phyloP scores from a whole-genome alignment of 2,113 vertebrate species.

The Mustela nigripes region DNA sequence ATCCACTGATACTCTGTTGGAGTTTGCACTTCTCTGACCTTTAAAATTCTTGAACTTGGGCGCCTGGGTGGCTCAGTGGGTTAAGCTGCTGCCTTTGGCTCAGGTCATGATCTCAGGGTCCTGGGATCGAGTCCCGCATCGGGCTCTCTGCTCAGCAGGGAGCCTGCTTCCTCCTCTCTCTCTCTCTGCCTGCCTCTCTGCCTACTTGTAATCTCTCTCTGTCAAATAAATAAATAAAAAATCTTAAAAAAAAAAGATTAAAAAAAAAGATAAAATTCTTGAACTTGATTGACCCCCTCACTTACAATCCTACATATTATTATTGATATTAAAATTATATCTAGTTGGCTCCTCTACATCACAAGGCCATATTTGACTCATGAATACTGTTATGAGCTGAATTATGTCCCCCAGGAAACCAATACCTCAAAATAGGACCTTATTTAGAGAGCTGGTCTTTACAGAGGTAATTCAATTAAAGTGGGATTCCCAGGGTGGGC shows the following conservation, averaged over 20 bases:
- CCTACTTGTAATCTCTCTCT: no score
- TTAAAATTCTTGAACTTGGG: not conserved
- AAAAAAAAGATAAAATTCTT: not conserved
- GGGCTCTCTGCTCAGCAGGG: no score
- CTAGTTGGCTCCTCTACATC: not conserved
- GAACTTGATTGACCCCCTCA: not conserved
- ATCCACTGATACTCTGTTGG: not conserved
- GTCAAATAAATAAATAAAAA: no score
- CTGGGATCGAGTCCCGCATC: no score
- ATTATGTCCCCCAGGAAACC: not conserved
- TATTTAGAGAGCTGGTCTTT: not conserved
- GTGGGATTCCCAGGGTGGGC: not conserved
- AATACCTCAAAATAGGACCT: not conserved
- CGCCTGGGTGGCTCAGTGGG: no score
- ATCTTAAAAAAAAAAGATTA: no score
- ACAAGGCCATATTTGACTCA: not conserved
- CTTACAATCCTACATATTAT: not conserved
- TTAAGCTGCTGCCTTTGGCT: no score
- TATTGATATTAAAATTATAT: not conserved
- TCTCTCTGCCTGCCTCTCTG: no score
- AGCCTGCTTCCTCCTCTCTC: no score
- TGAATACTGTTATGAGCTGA: not conserved
- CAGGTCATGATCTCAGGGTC: no score
- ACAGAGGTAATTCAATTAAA: not conserved
- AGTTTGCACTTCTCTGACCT: not conserved